Evolutionary conservation across 2,888 invertebrate genomes (phyloP), one percentile per base, ranked within the genome.

Genomic region (Cabera pusaria): DNA sequence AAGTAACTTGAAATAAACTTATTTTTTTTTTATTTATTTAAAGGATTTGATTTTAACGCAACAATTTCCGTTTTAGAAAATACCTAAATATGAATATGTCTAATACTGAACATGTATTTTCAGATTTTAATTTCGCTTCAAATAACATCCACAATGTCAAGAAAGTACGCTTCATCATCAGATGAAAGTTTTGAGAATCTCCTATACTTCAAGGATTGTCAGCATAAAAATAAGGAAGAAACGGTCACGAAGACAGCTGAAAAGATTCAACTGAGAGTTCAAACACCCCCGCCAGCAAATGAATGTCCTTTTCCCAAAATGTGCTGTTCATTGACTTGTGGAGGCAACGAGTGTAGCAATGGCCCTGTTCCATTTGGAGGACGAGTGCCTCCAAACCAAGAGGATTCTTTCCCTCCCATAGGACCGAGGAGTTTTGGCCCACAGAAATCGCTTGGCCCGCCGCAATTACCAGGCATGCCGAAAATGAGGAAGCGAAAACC

Each of bases 171-270:
- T 0, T 70, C 68, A 1, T 68, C 77, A 1, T 81, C 80, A 8
- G 84, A 75, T 1, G 82, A 84, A 35, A 84, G 82, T 25, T 78
- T 87, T 23, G 87, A 86, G 25, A 85, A 87, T 23, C 64, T 88
- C 1, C 49, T 88, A 0, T 86, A 84, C 44, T 86, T 71, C 49
- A 75, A 79, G 49, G 87, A 85, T 44, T 82, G 79, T 32, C 74
- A 74, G 28, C 69, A 68, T 5, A 24, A 34, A 7, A 21, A 74
- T 64, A 16, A 22, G 28, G 5, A 49, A 1, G 16, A 50, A 5
- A 57, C 59, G n/a, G n/a, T n/a, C n/a, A n/a, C n/a, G n/a, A n/a
- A n/a, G n/a, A n/a, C n/a, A n/a, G n/a, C n/a, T n/a, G n/a, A n/a
- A n/a, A n/a, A n/a, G n/a, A n/a, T n/a, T n/a, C n/a, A n/a, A n/a